Evolutionary conservation across 2,113 vertebrate genomes (phyloP).

Genomic region (Crotalus tigris): DNA sequence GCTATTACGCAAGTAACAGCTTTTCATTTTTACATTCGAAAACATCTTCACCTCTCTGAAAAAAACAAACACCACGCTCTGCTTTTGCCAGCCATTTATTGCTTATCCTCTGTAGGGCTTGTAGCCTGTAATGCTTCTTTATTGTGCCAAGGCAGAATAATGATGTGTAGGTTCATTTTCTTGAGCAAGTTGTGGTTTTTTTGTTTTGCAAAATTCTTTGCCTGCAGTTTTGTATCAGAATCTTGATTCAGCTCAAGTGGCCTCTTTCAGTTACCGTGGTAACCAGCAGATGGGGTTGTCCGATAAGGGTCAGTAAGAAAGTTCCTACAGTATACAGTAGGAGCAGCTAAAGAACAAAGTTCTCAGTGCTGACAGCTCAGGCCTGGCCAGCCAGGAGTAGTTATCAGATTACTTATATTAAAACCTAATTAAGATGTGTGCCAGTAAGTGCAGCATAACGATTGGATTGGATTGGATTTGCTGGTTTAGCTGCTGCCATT

Average conservation of each 20-base stretch:
- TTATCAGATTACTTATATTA: slow-evolving; percentile 88
- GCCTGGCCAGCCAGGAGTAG: slow-evolving; percentile 68
- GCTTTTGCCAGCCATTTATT: not conserved
- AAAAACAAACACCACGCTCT: not conserved
- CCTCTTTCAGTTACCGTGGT: slow-evolving; percentile 70
- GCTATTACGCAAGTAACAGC: not conserved
- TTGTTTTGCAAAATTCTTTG: slow-evolving; percentile 45
- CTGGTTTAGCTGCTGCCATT: slow-evolving; percentile 78
- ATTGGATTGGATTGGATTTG: slow-evolving; percentile 90
- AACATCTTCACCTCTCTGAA: not conserved
- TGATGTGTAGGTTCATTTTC: slow-evolving; percentile 19
- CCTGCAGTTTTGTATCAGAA: slow-evolving; percentile 31
- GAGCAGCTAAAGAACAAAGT: slow-evolving; percentile 67
- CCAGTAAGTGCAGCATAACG: slow-evolving; percentile 81
- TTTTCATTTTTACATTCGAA: not conserved
- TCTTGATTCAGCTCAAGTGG: slow-evolving; percentile 47
- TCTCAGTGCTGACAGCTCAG: slow-evolving; percentile 67
- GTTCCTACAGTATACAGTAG: slow-evolving; percentile 37
- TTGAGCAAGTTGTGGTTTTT: slow-evolving; percentile 38
- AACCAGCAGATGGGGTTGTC: slow-evolving; percentile 92
- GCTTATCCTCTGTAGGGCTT: not conserved
- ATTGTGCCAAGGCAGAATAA: not conserved
- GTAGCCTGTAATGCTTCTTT: slow-evolving; percentile 20
- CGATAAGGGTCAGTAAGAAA: slow-evolving; percentile 78
- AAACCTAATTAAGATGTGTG: slow-evolving; percentile 91